Evolutionary conservation across 2,797 vertebrate genomes (phyloP).

Genomic region (Labeo calbasu): DNA sequence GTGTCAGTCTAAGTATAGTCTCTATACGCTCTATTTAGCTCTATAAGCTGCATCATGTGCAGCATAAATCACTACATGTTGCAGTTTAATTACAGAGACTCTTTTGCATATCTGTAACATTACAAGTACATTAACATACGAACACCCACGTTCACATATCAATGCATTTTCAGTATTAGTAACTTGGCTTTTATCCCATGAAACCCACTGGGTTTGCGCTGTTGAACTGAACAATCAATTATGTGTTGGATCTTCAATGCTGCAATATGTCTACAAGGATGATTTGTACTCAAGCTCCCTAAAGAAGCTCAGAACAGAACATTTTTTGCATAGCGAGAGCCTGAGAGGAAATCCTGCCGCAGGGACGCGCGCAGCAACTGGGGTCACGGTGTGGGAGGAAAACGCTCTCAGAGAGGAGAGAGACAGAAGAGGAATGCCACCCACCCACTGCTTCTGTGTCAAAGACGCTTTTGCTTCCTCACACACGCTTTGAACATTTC

Average conservation of each 20-base stretch:
- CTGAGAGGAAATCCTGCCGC: conserved; percentile 65
- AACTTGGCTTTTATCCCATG: conserved; percentile 6
- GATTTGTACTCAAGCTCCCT: neutral
- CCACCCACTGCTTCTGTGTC: conserved; percentile 48
- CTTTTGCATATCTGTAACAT: neutral
- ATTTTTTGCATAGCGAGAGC: conserved; percentile 44
- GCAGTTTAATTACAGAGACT: neutral
- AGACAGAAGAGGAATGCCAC: conserved; percentile 52
- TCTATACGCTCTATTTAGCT: conserved; percentile 1
- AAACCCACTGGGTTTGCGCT: neutral
- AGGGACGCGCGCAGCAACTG: conserved; percentile 13
- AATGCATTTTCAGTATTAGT: neutral
- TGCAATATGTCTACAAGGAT: conserved; percentile 10
- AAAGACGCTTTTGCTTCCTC: conserved; percentile 51
- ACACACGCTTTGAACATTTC: conserved; percentile 60
- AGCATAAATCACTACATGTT: neutral
- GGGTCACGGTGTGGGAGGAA: conserved; percentile 54
- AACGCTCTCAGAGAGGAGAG: conserved; percentile 27
- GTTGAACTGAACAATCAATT: conserved; percentile 7
- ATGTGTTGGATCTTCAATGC: neutral
- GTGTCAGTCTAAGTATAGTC: neutral
- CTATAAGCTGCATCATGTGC: neutral
- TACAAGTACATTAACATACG: neutral
- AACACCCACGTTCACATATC: neutral
- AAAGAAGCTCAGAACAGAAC: conserved; percentile 33